Base-by-base conservation (phyloP, 30 jellyfish, hydroid and myxozoan genomes). In the Mastigias papua region DNA sequence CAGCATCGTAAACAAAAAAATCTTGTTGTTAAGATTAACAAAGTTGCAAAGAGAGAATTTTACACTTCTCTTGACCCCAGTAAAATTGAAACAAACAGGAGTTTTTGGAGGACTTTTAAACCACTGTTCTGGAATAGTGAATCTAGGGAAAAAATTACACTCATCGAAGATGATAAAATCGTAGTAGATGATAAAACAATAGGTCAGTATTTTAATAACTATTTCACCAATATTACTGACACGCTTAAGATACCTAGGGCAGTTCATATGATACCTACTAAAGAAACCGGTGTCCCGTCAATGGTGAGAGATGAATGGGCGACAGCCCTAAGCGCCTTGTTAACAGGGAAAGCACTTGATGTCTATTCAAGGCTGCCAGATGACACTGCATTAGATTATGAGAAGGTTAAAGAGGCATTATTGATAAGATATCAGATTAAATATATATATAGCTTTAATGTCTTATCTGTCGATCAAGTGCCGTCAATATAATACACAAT, bases 201-300 rank as follows among this genome's bases (percentile, higher is more conserved):
- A 3, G 67, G 89, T 28, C 66, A 78, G 66, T 54, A 21, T 26
- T 54, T 78, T 34, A 78, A 76, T 27, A 57, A 5, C 4, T 78
- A 78, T 35, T 78, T 78, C 67, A 70, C 67, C 78, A 58, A 58
- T 54, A 78, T 78, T 51, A 57, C 77, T 29, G 78, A 78, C 65
- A 78, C 78, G 48, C 78, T 78, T 16, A 75, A 75, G 54, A 75
- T 75, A 48, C 73, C 86, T 75, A 42, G 86, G 86, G 26, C 54
- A 75, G 49, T 50, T 50, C 73, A 75, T 58, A 58, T 58, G 21
- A 23, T 58, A 58, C 70, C 70, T 58, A 58, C 70, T 58, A n/a
- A 58, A n/a, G 70, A 58, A 58, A 58, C 70, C 70, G 70, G 70
- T 58, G 26, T n/a, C n/a, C n/a, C n/a, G n/a, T n/a, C n/a, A n/a